Evolutionary conservation across 64 coral and sea anemone species (phyloP).

Genomic region (Porites lutea): DNA sequence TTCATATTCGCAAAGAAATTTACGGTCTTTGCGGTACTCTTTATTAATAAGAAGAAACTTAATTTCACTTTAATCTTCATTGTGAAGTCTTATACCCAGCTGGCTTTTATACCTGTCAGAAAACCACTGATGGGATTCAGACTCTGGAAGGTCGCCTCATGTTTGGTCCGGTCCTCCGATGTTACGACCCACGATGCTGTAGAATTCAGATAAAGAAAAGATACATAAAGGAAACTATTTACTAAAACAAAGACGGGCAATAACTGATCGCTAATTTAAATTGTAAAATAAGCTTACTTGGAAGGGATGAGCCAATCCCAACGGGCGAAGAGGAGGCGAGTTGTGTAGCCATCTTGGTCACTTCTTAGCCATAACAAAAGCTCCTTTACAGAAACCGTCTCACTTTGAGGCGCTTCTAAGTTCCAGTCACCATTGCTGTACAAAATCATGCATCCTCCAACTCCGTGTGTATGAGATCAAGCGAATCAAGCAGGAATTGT

Average conservation of each 20-base stretch:
- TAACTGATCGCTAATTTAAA: neutral
- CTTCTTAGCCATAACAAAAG: conserved; percentile 23
- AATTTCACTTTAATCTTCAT: no score
- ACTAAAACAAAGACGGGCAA: neutral
- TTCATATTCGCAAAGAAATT: no score
- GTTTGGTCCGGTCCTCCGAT: conserved; percentile 89
- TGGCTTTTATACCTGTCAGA: conserved; percentile 65
- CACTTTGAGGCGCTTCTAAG: neutral
- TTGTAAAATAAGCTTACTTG: neutral
- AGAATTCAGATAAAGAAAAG: neutral
- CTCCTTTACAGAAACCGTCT: neutral
- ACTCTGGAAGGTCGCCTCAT: conserved; percentile 94
- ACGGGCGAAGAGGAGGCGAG: conserved; percentile 1
- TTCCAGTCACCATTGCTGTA: neutral
- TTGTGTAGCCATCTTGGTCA: conserved; percentile 11
- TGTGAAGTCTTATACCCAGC: no score
- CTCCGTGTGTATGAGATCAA: neutral
- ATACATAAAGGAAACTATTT: neutral
- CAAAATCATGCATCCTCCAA: neutral
- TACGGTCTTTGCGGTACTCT: no score
- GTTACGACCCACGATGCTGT: conserved; percentile 85
- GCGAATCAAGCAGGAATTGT: no score
- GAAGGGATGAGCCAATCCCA: conserved; percentile 11
- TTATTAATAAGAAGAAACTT: no score
- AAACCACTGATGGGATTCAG: conserved; percentile 90